A percentile compares a stretch with the other conserved stretches of the same genome.
Conservation (phyloP, 1,140 invertebrate species). For the Centruroides vittatus region DNA sequence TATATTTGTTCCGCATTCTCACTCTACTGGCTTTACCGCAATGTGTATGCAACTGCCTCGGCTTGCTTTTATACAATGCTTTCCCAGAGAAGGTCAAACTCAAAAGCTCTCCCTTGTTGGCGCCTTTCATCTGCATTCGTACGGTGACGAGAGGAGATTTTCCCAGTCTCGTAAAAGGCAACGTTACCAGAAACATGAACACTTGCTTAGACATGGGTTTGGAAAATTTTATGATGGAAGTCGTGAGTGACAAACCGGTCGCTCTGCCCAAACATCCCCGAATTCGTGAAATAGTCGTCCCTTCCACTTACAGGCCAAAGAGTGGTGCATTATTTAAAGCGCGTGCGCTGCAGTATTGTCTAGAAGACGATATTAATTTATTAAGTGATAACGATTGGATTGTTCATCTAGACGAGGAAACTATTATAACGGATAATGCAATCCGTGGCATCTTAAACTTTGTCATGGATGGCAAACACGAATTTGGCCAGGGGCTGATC, state of each 20-base stretch:
- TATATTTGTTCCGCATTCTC: conserved; percentile 65
- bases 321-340: conserved; percentile 89
- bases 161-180: conserved; percentile 75
- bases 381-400: conserved; percentile 87
- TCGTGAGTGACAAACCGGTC: conserved; percentile 83
- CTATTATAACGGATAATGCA: conserved; percentile 81
- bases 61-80: conserved; percentile 80
- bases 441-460: conserved; percentile 86
- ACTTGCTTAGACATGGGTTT: conserved; percentile 76
- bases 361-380: conserved; percentile 80
- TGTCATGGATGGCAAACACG: conserved; percentile 82
- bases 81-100: conserved; percentile 85
- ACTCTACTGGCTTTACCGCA: conserved; percentile 59
- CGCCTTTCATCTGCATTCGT: conserved; percentile 89
- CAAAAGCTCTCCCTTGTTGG: conserved; percentile 74
- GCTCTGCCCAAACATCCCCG: conserved; percentile 49
- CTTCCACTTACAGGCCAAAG: conserved; percentile 66
- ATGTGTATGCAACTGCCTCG: conserved; percentile 82
- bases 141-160: conserved; percentile 92
- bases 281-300: conserved; percentile 70
- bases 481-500: conserved; percentile 94
- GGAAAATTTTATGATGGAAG: conserved; percentile 94
- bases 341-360: conserved; percentile 85
- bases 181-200: conserved; percentile 76
- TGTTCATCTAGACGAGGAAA: conserved; percentile 96